Percentiles rank a stretch among this genome's conserved stretches.
These are phyloP conservation scores for Poecile atricapillus DNA, from an alignment of 2,113 vertebrate species.

Conservation along the genomic window DNA sequence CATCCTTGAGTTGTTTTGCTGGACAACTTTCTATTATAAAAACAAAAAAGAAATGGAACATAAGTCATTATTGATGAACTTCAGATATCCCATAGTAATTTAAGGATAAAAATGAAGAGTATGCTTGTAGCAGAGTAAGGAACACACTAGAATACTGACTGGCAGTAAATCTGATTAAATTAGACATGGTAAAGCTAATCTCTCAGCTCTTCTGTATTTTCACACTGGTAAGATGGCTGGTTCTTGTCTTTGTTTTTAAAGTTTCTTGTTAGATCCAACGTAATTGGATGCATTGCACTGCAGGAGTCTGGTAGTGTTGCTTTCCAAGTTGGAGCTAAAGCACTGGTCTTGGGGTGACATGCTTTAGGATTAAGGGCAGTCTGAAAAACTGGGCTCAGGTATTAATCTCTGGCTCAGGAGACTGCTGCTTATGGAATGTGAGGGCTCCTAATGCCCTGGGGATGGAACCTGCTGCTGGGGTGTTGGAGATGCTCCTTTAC, in stretches of 20 bases:
- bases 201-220: slow-evolving; percentile 16
- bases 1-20: neutral
- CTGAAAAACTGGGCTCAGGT: neutral
- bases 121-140: neutral
- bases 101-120: neutral
- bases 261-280: neutral
- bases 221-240: slow-evolving; percentile 34
- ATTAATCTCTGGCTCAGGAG: neutral
- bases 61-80: neutral
- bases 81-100: neutral
- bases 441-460: neutral
- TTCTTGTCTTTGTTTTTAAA: slow-evolving; percentile 9
- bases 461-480: neutral
- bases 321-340: neutral
- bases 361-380: neutral
- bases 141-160: neutral
- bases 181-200: neutral
- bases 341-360: neutral
- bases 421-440: neutral
- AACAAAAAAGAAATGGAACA: neutral
- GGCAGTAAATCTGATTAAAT: slow-evolving; percentile 49
- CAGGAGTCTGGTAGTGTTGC: neutral
- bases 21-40: neutral
- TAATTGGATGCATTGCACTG: neutral
- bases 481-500: neutral